Base-by-base conservation (phyloP, 2,113 vertebrate genomes). In the Pelecanoides urinatrix region DNA sequence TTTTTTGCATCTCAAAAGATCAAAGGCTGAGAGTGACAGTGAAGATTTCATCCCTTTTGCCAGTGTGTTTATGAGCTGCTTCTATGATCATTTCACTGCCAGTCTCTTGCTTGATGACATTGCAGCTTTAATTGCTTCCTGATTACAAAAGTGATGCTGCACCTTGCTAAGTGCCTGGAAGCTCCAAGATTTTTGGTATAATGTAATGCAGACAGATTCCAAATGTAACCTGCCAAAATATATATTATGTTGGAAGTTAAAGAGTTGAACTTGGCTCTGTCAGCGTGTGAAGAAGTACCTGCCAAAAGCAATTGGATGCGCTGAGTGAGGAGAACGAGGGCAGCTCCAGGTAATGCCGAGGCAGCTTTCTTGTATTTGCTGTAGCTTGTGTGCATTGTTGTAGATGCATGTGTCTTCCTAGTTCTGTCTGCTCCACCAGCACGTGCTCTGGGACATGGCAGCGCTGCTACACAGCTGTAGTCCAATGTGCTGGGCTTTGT, bases 381-480 rank as follows among this genome's bases (percentile, higher is more conserved):
- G 49, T 45, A 80, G 38, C 19, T 67, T 59, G 45, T 0, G 0
- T 21, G 13, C 0, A 0, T 7, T 63, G 40, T 13, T 1, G 0
- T 27, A 62, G 36, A 19, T 49, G 9, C 0, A 1, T 38, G 27
- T 6, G 0, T 76, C 45, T 86, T 85, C 40, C 34, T 45, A 2
- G 16, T 25, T 78, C 56, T 27, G 62, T 15, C 63, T 87, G 26
- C 81, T 80, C 38, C 42, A 8, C 1, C 3, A 55, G 30, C 29
- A 61, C 1, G 0, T 71, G 50, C 49, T 89, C n/a, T 56, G 65
- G 44, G 59, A 70, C 0, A 0, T 32, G 38, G n/a, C 59, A 84
- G 18, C 3, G 4, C 66, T 78, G 82, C 71, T 65, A 20, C 1
- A 1, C 42, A 55, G 58, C 62, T 81, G 53, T 77, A 40, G 84